Evolutionary conservation across 1,140 invertebrate species (phyloP).

Genomic region (Armadillidium nasatum): DNA sequence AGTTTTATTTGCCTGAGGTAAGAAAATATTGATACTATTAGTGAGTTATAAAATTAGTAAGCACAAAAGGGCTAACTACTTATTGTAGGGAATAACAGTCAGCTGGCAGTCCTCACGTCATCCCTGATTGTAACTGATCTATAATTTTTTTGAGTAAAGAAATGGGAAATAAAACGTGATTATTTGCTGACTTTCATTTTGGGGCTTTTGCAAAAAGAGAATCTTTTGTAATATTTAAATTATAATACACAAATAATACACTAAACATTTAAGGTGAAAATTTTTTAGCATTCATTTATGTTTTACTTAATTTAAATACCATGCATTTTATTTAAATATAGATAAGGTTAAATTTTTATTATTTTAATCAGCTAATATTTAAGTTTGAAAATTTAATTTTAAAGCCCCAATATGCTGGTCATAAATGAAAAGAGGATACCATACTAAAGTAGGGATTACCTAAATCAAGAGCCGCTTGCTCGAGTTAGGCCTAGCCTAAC

Average conservation of each 20-base stretch:
- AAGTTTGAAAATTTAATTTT: neutral
- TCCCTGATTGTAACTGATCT: neutral
- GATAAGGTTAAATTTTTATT: no score
- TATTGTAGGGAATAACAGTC: neutral
- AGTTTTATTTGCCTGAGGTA: constrained; percentile 68
- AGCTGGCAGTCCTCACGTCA: constrained; percentile 7
- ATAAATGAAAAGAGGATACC: constrained; percentile 3
- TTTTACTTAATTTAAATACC: no score
- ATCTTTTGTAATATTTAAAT: no score
- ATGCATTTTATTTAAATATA: no score
- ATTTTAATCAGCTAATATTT: no score
- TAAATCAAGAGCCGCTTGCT: constrained; percentile 11
- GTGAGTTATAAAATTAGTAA: no score
- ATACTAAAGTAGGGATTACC: constrained; percentile 1
- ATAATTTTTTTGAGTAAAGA: neutral
- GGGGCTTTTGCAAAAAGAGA: neutral
- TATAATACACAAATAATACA: no score
- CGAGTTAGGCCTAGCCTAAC: neutral
- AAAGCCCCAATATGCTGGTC: neutral
- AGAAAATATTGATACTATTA: constrained; percentile 2
- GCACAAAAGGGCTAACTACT: neutral
- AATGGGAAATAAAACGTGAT: neutral
- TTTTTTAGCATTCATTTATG: no score
- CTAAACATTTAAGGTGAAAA: no score
- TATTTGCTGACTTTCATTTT: neutral